Evolutionary conservation across 2,888 invertebrate species (phyloP).

Genomic region (Zygaena filipendulae): DNA sequence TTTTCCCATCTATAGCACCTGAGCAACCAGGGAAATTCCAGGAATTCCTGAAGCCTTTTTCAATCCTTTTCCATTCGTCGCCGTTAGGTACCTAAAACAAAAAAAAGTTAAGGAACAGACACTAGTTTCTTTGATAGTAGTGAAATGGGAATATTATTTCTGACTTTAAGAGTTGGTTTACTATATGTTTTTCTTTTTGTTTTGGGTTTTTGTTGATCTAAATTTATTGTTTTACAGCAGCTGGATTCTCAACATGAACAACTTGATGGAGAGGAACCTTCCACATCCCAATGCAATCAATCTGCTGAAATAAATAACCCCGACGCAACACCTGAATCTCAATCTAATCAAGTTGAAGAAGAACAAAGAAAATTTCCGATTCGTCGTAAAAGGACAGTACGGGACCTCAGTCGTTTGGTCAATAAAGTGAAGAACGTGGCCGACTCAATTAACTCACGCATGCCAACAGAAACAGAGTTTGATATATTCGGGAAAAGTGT

Average conservation of each 20-base stretch:
- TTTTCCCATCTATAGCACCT: slow-evolving; percentile 15
- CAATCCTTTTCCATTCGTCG: slow-evolving; percentile 5
- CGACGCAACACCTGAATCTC: slow-evolving; percentile 9
- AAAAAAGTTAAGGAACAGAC: slow-evolving; percentile 4
- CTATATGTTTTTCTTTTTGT: slow-evolving; percentile 7
- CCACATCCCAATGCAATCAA: slow-evolving; percentile 9
- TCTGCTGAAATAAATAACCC: slow-evolving; percentile 11
- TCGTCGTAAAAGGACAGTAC: slow-evolving; percentile 14
- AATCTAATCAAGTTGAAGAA: no score
- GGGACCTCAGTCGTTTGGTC: slow-evolving; percentile 14
- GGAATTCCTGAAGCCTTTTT: not conserved
- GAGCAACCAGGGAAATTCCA: slow-evolving; percentile 9
- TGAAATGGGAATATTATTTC: slow-evolving; percentile 5
- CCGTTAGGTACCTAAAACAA: slow-evolving; percentile 5
- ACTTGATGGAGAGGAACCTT: slow-evolving; percentile 10
- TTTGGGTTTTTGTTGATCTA: slow-evolving; percentile 7
- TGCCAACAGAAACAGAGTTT: slow-evolving; percentile 14
- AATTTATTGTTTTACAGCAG: slow-evolving; percentile 11
- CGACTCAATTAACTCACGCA: not conserved
- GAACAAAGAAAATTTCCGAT: slow-evolving; percentile 13
- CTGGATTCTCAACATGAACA: slow-evolving; percentile 11
- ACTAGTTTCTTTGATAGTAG: slow-evolving; percentile 5
- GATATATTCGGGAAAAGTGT: slow-evolving; percentile 17
- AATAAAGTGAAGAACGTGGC: slow-evolving; percentile 11
- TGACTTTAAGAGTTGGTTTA: slow-evolving; percentile 5